phyloP scores from a whole-genome alignment of 2,797 vertebrate species.

The Cuculus canorus region DNA sequence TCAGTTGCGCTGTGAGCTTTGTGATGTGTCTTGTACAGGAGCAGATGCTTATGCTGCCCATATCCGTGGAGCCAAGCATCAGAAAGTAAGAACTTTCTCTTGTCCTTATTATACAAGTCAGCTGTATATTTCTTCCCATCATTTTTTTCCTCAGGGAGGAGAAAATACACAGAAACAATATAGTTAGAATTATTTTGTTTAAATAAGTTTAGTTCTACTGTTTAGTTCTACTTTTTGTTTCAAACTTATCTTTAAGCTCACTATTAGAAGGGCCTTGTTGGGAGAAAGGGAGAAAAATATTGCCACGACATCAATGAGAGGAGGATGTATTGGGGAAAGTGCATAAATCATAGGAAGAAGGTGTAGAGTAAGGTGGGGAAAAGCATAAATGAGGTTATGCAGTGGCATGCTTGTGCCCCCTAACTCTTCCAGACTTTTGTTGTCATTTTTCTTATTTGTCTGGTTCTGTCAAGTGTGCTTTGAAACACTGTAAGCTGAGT shows the following conservation, averaged over 20 bases:
- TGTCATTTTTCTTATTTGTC: fast-evolving
- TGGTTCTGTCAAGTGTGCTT: not conserved
- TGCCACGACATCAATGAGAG: not conserved
- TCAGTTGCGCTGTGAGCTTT: slow-evolving; percentile 95
- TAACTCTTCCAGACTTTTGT: not conserved
- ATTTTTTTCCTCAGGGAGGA: not conserved
- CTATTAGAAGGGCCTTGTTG: not conserved
- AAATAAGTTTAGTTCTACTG: fast-evolving
- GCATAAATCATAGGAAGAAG: not conserved
- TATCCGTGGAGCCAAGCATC: slow-evolving; percentile 95
- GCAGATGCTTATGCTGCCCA: slow-evolving; percentile 96
- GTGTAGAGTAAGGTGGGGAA: not conserved
- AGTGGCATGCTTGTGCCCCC: not conserved
- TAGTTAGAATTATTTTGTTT: not conserved
- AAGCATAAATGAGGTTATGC: not conserved
- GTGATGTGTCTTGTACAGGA: slow-evolving; percentile 94
- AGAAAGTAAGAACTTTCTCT: slow-evolving; percentile 84
- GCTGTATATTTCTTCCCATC: not conserved
- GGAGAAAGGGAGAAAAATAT: not conserved
- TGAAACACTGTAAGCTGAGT: not conserved
- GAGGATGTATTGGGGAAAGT: not conserved
- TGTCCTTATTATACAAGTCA: not conserved
- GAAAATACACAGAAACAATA: not conserved
- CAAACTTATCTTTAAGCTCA: no score
- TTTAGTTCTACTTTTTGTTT: not conserved